These are phyloP conservation scores for Bufotes viridis DNA, from an alignment of 2,797 vertebrate genomes.

Conservation along the genomic window DNA sequence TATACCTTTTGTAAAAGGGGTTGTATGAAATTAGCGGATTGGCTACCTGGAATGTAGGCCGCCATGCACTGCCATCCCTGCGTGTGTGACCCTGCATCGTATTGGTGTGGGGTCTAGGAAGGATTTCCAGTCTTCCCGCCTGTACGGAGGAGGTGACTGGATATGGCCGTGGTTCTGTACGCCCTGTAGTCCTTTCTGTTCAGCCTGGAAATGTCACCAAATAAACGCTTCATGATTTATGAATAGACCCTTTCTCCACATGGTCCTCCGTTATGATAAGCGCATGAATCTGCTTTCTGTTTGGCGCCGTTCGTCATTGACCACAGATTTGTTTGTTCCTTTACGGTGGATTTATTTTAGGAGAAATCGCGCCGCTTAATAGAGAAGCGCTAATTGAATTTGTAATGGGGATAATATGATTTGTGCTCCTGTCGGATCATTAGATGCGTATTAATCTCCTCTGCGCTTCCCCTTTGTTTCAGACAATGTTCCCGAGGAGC, in stretches of 20 bases:
- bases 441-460: slow-evolving; percentile 10
- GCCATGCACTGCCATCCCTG: no score
- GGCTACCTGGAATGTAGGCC: no score
- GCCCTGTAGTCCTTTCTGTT: not conserved
- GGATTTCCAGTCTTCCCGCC: no score
- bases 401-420: slow-evolving; percentile 13
- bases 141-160: no score
- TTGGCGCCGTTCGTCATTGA: not conserved
- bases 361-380: not conserved
- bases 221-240: not conserved
- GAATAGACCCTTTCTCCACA: not conserved
- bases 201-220: not conserved
- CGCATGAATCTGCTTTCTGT: not conserved
- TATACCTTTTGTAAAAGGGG: no score
- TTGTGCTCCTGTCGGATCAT: not conserved
- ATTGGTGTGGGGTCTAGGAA: no score
- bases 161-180: not conserved
- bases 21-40: no score
- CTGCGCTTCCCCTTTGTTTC: slow-evolving; percentile 43
- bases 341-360: not conserved
- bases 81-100: no score
- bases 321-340: not conserved
- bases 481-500: slow-evolving; percentile 96
- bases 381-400: not conserved
- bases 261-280: not conserved